A percentile compares a stretch with the other conserved stretches of the same genome.
phyloP scores from a whole-genome alignment of 1,140 invertebrate genomes.

The Drosophila quadrilineata region DNA sequence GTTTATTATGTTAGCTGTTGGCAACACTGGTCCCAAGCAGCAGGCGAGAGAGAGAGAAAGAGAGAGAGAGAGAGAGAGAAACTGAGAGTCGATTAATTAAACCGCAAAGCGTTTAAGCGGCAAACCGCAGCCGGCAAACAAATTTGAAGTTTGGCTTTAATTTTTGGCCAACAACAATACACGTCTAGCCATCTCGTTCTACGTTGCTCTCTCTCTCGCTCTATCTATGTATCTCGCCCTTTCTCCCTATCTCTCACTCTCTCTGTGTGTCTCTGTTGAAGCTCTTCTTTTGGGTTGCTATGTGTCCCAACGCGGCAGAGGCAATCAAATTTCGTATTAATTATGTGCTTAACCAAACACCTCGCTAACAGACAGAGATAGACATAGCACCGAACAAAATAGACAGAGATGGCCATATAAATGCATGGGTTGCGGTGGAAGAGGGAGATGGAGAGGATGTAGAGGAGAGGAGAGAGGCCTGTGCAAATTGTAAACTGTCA shows the following conservation, averaged over 20 bases:
- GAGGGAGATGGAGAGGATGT: not conserved
- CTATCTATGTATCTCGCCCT: slow-evolving; percentile 12
- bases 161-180: slow-evolving; percentile 19
- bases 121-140: slow-evolving; percentile 54
- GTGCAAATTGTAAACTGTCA: slow-evolving; percentile 69
- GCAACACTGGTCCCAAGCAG: too few species aligned
- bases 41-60: not conserved
- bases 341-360: slow-evolving; percentile 78
- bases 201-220: not conserved
- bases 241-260: too few species aligned
- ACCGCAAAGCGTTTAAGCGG: slow-evolving; percentile 73
- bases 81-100: slow-evolving; percentile 68
- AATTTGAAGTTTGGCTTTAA: slow-evolving; percentile 71
- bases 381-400: too few species aligned
- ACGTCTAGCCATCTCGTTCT: too few species aligned
- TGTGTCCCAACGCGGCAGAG: slow-evolving; percentile 65
- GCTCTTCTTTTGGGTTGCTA: too few species aligned
- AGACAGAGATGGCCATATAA: not conserved
- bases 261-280: too few species aligned
- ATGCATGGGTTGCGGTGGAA: not conserved
- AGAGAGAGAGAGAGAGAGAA: not conserved
- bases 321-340: slow-evolving; percentile 78
- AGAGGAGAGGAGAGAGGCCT: not conserved
- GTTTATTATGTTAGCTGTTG: too few species aligned
- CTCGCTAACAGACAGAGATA: slow-evolving; percentile 25